Evolutionary conservation across 1,140 invertebrate species (phyloP), one percentile per base, ranked within the genome.

Genomic region (Leguminivora glycinivorella): DNA sequence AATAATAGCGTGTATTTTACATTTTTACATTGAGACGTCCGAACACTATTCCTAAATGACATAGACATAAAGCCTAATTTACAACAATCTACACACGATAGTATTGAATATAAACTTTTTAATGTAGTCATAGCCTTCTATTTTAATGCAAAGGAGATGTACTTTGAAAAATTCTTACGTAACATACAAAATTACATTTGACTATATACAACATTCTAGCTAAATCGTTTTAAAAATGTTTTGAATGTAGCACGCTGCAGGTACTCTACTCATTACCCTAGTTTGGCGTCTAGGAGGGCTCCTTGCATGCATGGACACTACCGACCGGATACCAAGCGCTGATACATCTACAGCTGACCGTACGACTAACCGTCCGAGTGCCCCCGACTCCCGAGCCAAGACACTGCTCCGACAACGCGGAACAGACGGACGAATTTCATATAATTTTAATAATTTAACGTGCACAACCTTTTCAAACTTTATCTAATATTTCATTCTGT

Each of bases 21-120:
- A 91, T 91, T 91, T 91, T 86, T 91, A 91, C 89, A 91, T 84
- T 89, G 84, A 88, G 78, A 88, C 83, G 75, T 84, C 80, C 83
- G 80, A 88, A 85, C 77, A 78, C 82, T 88, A 90, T 82, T 79
- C 79, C 80, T 86, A 87, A 81, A 83, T 88, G 86, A 88, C 78
- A 76, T 79, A 83, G 84, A 52, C 66, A 67, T 68, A 47, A 89
- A 88, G 89, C 85, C 87, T 91, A 91, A 78, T 85, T 84, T 83
- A 88, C 87, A 89, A 91, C 89, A 84, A 89, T 84, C 87, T 91
- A 91, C 89, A 91, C 87, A 89, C 86, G 80, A 89, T 83, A 88
- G 83, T 84, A 88, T 82, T 81, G 80, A 89, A 89, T 88, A 84
- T 84, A 84, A 85, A 88, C 76, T 83, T 83, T 58, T 88, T 83